Conservation (phyloP, 1,140 invertebrate genomes). For the Ips typographus region DNA sequence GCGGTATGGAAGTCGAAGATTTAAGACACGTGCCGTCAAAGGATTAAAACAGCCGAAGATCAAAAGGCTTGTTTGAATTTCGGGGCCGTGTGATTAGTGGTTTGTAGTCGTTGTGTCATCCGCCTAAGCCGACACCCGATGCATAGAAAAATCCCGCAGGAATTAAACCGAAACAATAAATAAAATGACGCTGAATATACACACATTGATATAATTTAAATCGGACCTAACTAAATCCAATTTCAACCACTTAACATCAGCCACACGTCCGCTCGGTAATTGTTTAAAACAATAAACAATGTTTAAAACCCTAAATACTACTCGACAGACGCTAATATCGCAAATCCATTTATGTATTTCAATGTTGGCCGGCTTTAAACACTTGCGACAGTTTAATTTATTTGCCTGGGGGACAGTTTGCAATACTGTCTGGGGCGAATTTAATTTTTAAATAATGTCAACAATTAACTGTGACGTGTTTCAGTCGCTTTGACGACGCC, state of each 20-base stretch:
- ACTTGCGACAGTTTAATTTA: conserved; percentile 23
- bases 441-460: too few species aligned
- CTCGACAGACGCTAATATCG: conserved; percentile 28
- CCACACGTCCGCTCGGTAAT: conserved; percentile 19
- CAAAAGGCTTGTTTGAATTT: conserved; percentile 1
- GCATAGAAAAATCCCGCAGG: background rate
- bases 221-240: conserved; percentile 20
- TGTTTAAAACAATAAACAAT: conserved; percentile 31
- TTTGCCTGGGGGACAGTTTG: conserved; percentile 9
- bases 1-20: background rate
- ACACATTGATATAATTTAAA: background rate
- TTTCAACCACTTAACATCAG: conserved; percentile 26
- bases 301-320: conserved; percentile 32
- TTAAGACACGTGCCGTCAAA: background rate
- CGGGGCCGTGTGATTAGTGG: background rate
- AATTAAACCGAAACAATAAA: background rate
- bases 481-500: too few species aligned
- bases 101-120: background rate
- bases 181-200: conserved; percentile 4
- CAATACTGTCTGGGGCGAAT: background rate
- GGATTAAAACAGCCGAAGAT: conserved; percentile 1
- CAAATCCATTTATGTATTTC: conserved; percentile 27
- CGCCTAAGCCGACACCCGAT: background rate
- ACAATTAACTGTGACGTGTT: too few species aligned
- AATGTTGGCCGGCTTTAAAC: conserved; percentile 21